Evolutionary conservation across 2,797 vertebrate genomes (phyloP), one percentile per base, ranked within the genome.

Genomic region (Semotilus atromaculatus): DNA sequence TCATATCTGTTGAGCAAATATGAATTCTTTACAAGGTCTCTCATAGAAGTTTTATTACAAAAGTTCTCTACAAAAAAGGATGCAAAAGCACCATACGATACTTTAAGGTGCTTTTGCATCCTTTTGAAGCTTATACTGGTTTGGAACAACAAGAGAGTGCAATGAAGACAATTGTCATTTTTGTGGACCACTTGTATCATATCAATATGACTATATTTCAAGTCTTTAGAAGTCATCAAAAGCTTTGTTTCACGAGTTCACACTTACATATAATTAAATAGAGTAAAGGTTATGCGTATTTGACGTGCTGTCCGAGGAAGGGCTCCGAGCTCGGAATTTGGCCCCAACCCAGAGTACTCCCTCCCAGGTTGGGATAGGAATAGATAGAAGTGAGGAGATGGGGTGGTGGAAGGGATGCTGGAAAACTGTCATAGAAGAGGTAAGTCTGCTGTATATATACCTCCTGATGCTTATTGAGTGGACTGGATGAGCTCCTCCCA

Each of bases 1-100:
- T 90, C 14, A 48, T 18, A 18, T 18, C 88, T 92, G 90, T 86
- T 83, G 86, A 68, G 89, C 83, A 58, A 87, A 75, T 86, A 87
- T 83, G 71, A 86, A 85, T 87, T 64, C 6, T 64, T 64, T 64
- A 18, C 29, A 62, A 62, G 14, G 62, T 31, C 29, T 64, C 62
- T 64, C 60, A 7, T 7, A 18, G 14, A 64, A 18, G 13, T 62
- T 29, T 64, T 29, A 14, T 62, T 29, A 16, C 13, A 62, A 62
- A 62, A 62, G 26, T 18, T 16, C 23, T 51, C 34, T 51, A 86
- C 74, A 38, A 60, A 53, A 45, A 72, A 45, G 11, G 21, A 71
- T 72, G 7, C 68, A 71, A 71, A 72, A 29, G 14, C 36, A 70
- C 21, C 36, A 40, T 26, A 71, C 26, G 40, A 71, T n/a, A 26